A percentile compares a stretch with the other conserved stretches of the same genome.
Evolutionary conservation across 2,113 vertebrate genomes (phyloP).

Genomic region (Stegastes partitus): DNA sequence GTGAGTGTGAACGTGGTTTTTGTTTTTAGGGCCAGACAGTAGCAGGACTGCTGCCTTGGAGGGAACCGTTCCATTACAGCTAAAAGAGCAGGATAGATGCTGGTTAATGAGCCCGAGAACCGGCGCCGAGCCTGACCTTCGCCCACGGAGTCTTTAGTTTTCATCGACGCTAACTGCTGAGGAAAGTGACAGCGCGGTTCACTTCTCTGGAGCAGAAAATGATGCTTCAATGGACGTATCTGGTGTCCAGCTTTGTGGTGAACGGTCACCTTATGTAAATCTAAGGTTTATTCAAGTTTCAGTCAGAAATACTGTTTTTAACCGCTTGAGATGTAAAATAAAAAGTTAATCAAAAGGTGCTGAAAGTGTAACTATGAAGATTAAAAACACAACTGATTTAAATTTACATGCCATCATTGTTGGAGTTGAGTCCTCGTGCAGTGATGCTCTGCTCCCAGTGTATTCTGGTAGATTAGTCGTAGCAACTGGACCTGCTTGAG

Average conservation of each 20-base stretch:
- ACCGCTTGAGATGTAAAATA: no score
- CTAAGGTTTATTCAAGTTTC: no score
- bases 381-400: no score
- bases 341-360: no score
- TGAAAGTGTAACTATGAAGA: no score
- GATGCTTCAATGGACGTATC: background rate
- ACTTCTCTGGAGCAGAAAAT: conserved; percentile 4
- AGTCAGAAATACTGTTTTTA: no score
- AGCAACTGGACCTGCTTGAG: no score
- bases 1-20: background rate
- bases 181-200: conserved; percentile 20
- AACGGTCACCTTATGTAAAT: background rate
- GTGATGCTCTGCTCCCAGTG: no score
- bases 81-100: conserved; percentile 51
- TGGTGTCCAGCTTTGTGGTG: background rate
- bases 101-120: conserved; percentile 58
- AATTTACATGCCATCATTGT: no score
- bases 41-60: conserved; percentile 28
- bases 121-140: conserved; percentile 6
- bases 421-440: no score
- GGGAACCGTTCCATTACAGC: conserved; percentile 50
- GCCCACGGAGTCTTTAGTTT: conserved; percentile 50
- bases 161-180: conserved; percentile 3
- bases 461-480: no score
- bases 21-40: conserved; percentile 7